Evolutionary conservation across 2,888 invertebrate genomes (phyloP).

Genomic region (Andrena bicolor): DNA sequence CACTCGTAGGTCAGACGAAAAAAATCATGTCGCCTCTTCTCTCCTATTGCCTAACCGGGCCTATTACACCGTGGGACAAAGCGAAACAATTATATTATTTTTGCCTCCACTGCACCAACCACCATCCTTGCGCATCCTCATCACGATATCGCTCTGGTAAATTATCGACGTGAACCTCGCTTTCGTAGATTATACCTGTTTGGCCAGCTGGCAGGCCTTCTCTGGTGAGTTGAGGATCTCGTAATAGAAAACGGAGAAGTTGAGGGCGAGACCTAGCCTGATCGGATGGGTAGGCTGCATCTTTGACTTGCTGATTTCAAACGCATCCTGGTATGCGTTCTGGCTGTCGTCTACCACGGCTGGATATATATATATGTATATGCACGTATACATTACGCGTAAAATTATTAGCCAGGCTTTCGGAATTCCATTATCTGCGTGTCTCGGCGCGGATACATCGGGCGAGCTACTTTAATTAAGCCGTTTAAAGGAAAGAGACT

Average conservation of each 20-base stretch:
- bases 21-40: no score
- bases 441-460: neutral
- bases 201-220: conserved; percentile 89
- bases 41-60: conserved; percentile 42
- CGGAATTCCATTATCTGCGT: neutral
- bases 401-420: conserved; percentile 47
- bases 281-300: conserved; percentile 99
- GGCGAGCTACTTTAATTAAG: neutral
- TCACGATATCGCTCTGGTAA: conserved; percentile 55
- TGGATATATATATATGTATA: conserved; percentile 83
- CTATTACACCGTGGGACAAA: neutral
- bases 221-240: conserved; percentile 90
- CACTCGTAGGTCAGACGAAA: no score
- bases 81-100: neutral
- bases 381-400: conserved; percentile 49
- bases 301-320: conserved; percentile 98
- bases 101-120: conserved; percentile 64
- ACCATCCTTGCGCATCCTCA: conserved; percentile 60
- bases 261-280: conserved; percentile 97
- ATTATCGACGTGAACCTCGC: conserved; percentile 27
- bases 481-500: no score
- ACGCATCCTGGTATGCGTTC: conserved; percentile 98
- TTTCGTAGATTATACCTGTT: conserved; percentile 86
- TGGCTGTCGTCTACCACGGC: conserved; percentile 98
- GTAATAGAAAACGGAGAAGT: conserved; percentile 93